These are phyloP conservation scores for Papilio helenus DNA, from an alignment of 1,140 invertebrate species.

Conservation along the genomic window DNA sequence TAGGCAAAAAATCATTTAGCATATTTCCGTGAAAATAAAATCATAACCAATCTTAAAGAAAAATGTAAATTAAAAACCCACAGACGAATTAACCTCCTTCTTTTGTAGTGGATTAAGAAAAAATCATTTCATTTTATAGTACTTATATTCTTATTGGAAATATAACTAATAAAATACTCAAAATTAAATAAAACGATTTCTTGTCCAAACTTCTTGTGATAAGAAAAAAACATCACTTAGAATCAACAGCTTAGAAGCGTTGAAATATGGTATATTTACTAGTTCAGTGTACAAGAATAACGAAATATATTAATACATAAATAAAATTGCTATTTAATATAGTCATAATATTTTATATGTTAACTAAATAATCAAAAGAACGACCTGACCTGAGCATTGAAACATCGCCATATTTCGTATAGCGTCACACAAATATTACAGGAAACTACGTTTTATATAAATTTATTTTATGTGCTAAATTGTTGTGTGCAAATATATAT, in stretches of 20 bases:
- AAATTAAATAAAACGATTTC: neutral
- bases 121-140: neutral
- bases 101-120: neutral
- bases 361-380: no score
- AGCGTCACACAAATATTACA: neutral
- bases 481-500: neutral
- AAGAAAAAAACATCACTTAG: neutral
- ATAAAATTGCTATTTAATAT: no score
- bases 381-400: neutral
- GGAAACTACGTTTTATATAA: neutral
- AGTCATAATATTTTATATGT: no score
- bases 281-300: no score
- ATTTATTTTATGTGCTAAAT: neutral
- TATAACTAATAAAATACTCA: neutral
- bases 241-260: neutral
- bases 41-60: no score
- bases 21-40: no score
- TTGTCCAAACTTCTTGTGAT: neutral
- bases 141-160: neutral
- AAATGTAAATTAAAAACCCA: neutral
- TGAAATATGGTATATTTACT: neutral
- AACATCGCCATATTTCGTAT: neutral
- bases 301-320: no score
- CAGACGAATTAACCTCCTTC: no score
- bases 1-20: no score